Base-by-base conservation (phyloP, 2,113 vertebrate species). In the Eleginops maclovinus region DNA sequence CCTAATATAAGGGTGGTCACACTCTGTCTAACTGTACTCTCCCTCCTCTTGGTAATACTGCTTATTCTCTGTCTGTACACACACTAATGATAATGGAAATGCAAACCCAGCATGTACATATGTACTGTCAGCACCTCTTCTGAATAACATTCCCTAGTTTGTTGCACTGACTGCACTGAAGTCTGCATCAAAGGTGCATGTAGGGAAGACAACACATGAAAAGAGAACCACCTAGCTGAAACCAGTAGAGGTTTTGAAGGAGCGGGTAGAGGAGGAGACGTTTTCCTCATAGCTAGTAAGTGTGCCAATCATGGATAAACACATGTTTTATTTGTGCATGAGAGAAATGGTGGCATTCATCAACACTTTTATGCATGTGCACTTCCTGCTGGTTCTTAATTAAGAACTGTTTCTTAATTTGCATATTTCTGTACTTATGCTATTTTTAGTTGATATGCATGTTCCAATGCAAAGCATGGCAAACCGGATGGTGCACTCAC, bases 11-110 rank as follows among this genome's bases (percentile, higher is more conserved):
- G 65, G 84, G 41, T 50, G 75, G 65, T 59, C 75, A 63, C 72
- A 56, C 41, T 70, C 56, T 50, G 67, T 58, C 60, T 72, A 73
- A 70, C 67, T n/a, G 9, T 21, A 69, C 75, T 64, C 55, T 13
- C 21, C 77, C 56, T 72, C 87, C 76, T 80, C 66, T 63, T 60
- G 26, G 14, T 24, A n/a, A 81, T 46, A 58, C 64, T 72, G 69
- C 68, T 82, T 67, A 77, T 85, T 85, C 83, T 64, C 47, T 61
- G 64, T 85, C 76, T 79, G 79, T 9, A 17, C 31, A 17, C 47
- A 8, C 21, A 15, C 67, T 79, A 75, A 71, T 79, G 74, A 75
- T 59, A 59, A 77, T 72, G 54, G n/a, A 43, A 82, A 54, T 10
- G 41, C 47, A 59, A 65, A 28, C 9, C 53, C 65, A 64, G 69